A percentile compares a stretch with the other conserved stretches of the same genome.
phyloP scores from a whole-genome alignment of 2,888 invertebrate species.

The Lampropteryx suffumata region DNA sequence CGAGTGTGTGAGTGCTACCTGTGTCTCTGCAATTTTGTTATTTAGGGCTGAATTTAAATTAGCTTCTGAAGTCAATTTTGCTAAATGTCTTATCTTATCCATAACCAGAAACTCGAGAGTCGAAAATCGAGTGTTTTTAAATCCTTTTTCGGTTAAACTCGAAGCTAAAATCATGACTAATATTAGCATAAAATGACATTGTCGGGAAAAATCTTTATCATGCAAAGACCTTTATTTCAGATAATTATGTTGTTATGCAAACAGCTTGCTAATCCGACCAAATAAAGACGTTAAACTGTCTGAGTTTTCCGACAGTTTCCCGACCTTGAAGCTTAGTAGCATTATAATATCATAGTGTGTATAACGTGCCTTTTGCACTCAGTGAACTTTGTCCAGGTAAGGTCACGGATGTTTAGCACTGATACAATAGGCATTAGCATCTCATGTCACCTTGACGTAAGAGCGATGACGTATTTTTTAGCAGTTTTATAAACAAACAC shows the following conservation, averaged over 20 bases:
- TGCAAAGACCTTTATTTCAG: conserved; percentile 36
- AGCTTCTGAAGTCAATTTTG: conserved; percentile 54
- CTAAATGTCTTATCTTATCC: conserved; percentile 41
- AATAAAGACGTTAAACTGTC: conserved; percentile 26
- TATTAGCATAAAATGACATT: no score
- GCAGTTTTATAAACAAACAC: conserved; percentile 27
- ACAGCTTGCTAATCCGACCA: conserved; percentile 26
- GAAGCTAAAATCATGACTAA: no score
- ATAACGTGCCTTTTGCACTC: conserved; percentile 65
- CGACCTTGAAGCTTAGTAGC: conserved; percentile 41
- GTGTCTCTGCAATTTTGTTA: conserved; percentile 73
- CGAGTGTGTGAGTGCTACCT: conserved; percentile 71
- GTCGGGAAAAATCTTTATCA: conserved; percentile 38
- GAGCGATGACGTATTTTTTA: conserved; percentile 62
- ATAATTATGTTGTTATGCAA: conserved; percentile 30
- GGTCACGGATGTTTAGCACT: conserved; percentile 79
- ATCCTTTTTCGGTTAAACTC: no score
- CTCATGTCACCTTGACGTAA: conserved; percentile 79
- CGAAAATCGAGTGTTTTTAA: no score
- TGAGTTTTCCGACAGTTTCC: conserved; percentile 49
- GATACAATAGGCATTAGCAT: conserved; percentile 78
- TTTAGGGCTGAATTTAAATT: conserved; percentile 68
- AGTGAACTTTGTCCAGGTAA: conserved; percentile 78
- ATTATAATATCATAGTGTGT: conserved; percentile 41
- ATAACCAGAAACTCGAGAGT: no score